A percentile compares a stretch with the other conserved stretches of the same genome.
Evolutionary conservation across 2,797 vertebrate genomes (phyloP).

Genomic region (Semotilus atromaculatus): DNA sequence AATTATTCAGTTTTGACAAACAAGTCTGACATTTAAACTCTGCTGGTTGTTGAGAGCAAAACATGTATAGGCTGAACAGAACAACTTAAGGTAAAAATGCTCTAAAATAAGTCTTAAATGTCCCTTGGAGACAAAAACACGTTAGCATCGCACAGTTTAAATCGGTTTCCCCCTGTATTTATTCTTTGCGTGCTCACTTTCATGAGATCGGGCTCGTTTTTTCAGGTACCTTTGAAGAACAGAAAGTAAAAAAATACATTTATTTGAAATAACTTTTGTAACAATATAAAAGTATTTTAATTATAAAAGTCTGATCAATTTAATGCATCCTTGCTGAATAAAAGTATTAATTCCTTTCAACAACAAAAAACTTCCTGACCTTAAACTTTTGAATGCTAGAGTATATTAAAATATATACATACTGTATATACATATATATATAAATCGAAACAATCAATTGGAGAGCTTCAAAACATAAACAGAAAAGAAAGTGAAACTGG

Average conservation of each 20-base stretch:
- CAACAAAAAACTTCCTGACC: not conserved
- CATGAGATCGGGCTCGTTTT: too few relatives aligned
- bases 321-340: not conserved
- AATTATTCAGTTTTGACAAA: conserved; percentile 81
- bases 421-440: too few relatives aligned
- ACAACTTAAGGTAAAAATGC: conserved; percentile 29
- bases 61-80: conserved; percentile 33
- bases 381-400: not conserved
- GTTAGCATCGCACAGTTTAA: not conserved
- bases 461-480: not conserved
- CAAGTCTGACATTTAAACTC: conserved; percentile 80
- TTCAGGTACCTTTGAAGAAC: not conserved
- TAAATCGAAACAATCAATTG: not conserved
- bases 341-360: not conserved
- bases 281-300: not conserved
- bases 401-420: not conserved
- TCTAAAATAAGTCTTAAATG: not conserved
- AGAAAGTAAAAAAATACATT: not conserved
- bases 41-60: conserved; percentile 60
- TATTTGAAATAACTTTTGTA: not conserved
- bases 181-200: too few relatives aligned
- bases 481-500: not conserved
- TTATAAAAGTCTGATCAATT: not conserved
- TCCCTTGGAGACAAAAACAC: conserved; percentile 13
- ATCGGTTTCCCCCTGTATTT: not conserved